A percentile compares a stretch with the other conserved stretches of the same genome.
phyloP scores from a whole-genome alignment of 2,888 invertebrate species.

The Athalia cordata region DNA sequence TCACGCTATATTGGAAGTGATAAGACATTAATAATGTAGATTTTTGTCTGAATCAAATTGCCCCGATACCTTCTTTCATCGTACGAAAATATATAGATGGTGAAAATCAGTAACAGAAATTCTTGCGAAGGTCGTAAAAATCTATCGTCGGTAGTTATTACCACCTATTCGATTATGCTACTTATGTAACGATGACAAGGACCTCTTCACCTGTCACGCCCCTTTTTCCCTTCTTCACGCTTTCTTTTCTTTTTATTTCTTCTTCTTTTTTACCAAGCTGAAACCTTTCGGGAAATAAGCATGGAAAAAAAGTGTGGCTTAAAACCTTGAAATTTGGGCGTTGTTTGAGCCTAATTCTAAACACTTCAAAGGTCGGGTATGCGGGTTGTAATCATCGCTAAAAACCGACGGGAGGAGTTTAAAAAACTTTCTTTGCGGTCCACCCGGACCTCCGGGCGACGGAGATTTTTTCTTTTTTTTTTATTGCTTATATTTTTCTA shows the following conservation, averaged over 20 bases:
- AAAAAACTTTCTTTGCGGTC: conserved; percentile 2
- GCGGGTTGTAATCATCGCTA: not conserved
- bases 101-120: not conserved
- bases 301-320: no score
- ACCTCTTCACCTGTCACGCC: conserved; percentile 13
- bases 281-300: no score
- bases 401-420: not conserved
- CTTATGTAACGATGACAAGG: not conserved
- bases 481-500: conserved; percentile 57
- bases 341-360: no score
- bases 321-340: no score
- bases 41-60: no score
- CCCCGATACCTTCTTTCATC: no score
- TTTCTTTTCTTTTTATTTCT: not conserved
- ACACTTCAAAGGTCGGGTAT: no score
- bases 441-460: not conserved
- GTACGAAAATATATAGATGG: not conserved
- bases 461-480: not conserved
- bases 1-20: no score
- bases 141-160: not conserved
- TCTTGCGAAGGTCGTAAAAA: not conserved
- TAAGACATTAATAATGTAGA: no score
- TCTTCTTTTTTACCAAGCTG: not conserved
- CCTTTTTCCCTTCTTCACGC: not conserved
- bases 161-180: conserved; percentile 6